phyloP scores from a whole-genome alignment of 2,888 invertebrate genomes.

The Drosophila paranaensis region DNA sequence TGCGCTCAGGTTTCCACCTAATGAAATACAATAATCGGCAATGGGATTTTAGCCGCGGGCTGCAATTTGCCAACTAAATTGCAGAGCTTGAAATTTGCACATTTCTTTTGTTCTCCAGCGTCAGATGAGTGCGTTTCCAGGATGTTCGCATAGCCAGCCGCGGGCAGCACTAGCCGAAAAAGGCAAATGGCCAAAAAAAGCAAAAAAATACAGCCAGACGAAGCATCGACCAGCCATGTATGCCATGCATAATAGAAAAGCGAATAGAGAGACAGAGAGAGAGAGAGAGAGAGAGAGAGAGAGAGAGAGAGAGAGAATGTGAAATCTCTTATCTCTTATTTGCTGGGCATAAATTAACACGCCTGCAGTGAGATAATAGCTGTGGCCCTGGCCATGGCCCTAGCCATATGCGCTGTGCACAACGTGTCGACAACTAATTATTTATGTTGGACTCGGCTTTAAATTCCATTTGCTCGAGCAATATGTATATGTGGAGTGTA shows the following conservation, averaged over 20 bases:
- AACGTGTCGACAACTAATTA: conserved; percentile 27
- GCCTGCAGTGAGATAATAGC: conserved; percentile 23
- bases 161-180: conserved; percentile 8
- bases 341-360: conserved; percentile 40
- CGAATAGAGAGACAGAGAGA: too few species aligned
- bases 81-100: conserved; percentile 15
- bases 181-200: not conserved
- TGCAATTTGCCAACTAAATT: conserved; percentile 39
- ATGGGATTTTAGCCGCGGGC: conserved; percentile 35
- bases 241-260: conserved; percentile 15
- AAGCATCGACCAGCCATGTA: not conserved
- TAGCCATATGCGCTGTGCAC: conserved; percentile 3
- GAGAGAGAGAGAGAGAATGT: not conserved
- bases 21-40: conserved; percentile 42
- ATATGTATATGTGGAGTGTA: too few species aligned
- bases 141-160: not conserved
- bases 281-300: not conserved
- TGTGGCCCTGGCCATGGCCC: not conserved
- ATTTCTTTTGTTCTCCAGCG: conserved; percentile 34
- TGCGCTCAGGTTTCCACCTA: conserved; percentile 24
- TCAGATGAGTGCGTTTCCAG: conserved; percentile 29
- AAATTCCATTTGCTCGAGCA: not conserved
- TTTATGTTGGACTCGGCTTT: conserved; percentile 6
- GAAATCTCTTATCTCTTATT: conserved; percentile 1
- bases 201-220: not conserved